Evolutionary conservation across 2,888 invertebrate genomes (phyloP).

Genomic region (Stenotaenia linearis): DNA sequence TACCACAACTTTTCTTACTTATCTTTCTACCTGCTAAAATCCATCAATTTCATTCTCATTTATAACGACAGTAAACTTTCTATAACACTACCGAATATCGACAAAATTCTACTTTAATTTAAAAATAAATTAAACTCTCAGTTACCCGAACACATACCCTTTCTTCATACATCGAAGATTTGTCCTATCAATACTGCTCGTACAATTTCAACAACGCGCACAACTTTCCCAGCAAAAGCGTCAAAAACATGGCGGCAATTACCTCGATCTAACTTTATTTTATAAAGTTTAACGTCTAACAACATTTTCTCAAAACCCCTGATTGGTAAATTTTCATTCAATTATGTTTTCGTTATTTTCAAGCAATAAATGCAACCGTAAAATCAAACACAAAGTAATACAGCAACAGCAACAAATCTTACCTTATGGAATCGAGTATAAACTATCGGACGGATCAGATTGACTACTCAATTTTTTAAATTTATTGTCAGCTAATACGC

Average conservation of each 20-base stretch:
- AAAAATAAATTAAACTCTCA: not conserved
- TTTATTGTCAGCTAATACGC: not conserved
- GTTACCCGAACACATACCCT: not conserved
- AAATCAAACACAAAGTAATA: not conserved
- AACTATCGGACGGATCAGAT: constrained; percentile 2
- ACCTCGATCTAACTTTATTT: not conserved
- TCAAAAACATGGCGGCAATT: not conserved
- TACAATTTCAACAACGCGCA: not conserved
- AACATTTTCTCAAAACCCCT: not conserved
- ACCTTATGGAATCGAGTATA: not conserved
- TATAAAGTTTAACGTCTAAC: not conserved
- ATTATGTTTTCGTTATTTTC: too few species aligned
- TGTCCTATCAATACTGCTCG: not conserved
- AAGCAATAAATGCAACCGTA: not conserved
- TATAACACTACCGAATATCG: not conserved
- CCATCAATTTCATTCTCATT: not conserved
- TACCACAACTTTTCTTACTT: too few species aligned
- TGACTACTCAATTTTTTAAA: not conserved
- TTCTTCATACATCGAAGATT: not conserved
- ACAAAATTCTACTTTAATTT: not conserved
- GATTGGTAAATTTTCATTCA: not conserved
- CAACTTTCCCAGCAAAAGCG: not conserved
- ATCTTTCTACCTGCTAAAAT: not conserved
- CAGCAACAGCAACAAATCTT: not conserved
- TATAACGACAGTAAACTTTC: not conserved